phyloP scores from a whole-genome alignment of 2,113 vertebrate species.

The Zonotrichia leucophrys region DNA sequence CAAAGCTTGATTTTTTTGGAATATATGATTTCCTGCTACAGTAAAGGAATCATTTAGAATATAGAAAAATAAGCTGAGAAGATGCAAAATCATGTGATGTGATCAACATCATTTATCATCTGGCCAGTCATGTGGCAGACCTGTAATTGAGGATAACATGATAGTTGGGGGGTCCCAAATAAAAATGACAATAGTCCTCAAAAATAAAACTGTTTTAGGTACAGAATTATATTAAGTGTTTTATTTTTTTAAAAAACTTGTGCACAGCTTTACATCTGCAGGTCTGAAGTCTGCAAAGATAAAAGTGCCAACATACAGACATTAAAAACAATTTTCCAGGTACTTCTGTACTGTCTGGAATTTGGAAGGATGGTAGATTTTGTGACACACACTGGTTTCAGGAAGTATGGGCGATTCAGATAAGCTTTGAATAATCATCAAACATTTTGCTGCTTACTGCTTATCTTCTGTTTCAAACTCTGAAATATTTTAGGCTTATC shows the following conservation, averaged over 20 bases:
- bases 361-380: not conserved
- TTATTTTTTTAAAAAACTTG: not conserved
- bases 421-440: conserved; percentile 37
- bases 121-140: not conserved
- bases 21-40: not conserved
- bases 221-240: too few species aligned
- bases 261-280: not conserved
- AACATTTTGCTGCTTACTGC: not conserved
- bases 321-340: not conserved
- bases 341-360: not conserved
- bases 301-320: not conserved
- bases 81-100: not conserved
- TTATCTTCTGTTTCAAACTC: conserved; percentile 12
- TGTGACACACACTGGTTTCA: not conserved
- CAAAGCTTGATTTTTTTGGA: not conserved
- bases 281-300: not conserved
- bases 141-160: not conserved
- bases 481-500: conserved; percentile 14
- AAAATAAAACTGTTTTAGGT: not conserved
- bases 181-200: not conserved
- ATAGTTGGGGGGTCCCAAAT: not conserved
- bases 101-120: not conserved
- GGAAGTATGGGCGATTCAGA: not conserved
- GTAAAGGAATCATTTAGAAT: not conserved
- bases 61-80: not conserved